Base-by-base conservation (phyloP, 2,113 vertebrate genomes). In the Pogonocichla stellata region DNA sequence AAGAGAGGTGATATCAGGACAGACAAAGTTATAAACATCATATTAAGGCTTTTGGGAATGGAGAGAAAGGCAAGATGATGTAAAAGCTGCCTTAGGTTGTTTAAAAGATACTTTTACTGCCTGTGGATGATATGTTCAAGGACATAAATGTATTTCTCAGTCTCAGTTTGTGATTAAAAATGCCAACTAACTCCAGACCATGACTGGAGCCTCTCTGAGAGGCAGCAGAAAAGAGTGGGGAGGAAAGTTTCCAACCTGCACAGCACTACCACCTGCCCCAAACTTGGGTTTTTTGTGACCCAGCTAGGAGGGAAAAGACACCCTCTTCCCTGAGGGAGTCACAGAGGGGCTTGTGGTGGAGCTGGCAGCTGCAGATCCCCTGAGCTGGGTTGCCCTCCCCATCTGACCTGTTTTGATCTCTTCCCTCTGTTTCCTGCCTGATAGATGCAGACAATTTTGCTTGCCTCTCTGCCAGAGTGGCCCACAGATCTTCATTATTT, bases 1-100 rank as follows among this genome's bases (percentile, higher is more conserved):
- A 57, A 80, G 38, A 67, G 81, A 78, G 79, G 92, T 86, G 79
- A 94, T 80, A 62, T 20, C 9, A 12, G 91, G 88, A 89, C 84
- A 94, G 85, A 24, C 50, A 62, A 57, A 92, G 56, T 42, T 70
- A 69, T 88, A 90, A 91, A 89, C 71, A 51, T 73, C 33, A 4
- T 53, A 80, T 92, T 78, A 80, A 82, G 71, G 70, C 75, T 12
- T 61, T 91, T 86, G 92, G 74, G 81, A 93, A 50, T 10, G 9
- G 23, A 87, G 53, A 0, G 0, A 87, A 87, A 89, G 62, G 87
- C 74, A 85, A 61, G 33, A 70, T 31, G 57, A 80, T 92, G 19
- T 73, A 77, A 80, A 90, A 87, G 38, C 74, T 87, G 81, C 33
- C 81, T 86, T 34, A 75, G 84, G 58, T 75, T 81, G 58, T 85